Percentiles rank a stretch among this genome's conserved stretches.
Conservation (phyloP, 2,113 vertebrate genomes). For the Nicator chloris region DNA sequence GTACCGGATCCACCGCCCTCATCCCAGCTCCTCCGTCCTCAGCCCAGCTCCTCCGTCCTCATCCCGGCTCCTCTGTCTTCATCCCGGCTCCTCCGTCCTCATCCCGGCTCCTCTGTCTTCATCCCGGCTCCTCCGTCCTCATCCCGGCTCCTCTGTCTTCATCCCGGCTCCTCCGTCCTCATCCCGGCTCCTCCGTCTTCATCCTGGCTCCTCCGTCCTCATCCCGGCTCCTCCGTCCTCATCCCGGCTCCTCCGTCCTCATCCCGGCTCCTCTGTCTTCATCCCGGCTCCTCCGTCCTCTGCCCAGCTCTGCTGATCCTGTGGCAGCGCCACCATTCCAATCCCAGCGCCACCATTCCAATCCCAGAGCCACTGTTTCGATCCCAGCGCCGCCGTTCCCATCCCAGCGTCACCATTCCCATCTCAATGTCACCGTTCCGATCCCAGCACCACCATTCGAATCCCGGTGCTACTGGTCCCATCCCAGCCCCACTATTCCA, state of each 20-base stretch:
- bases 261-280: no score
- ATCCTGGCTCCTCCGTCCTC: fast-evolving
- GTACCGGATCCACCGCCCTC: fast-evolving
- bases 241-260: background rate
- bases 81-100: no score
- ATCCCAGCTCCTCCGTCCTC: background rate
- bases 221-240: background rate
- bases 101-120: background rate
- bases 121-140: background rate
- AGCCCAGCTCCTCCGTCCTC: background rate
- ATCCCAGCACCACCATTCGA: fast-evolving
- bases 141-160: no score
- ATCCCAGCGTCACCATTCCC: fast-evolving
- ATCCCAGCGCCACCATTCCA: no score
- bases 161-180: no score
- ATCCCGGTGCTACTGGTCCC: fast-evolving
- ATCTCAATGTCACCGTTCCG: fast-evolving
- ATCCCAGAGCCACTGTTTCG: no score
- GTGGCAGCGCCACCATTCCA: fast-evolving
- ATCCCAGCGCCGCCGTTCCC: fast-evolving
- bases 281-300: no score
- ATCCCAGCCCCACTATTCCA: fast-evolving
- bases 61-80: no score
- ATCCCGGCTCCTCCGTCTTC: no score
- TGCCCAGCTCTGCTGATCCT: background rate